A percentile compares a stretch with the other conserved stretches of the same genome.
Evolutionary conservation across 1,140 invertebrate genomes (phyloP).

Genomic region (Rhopalosiphum padi): DNA sequence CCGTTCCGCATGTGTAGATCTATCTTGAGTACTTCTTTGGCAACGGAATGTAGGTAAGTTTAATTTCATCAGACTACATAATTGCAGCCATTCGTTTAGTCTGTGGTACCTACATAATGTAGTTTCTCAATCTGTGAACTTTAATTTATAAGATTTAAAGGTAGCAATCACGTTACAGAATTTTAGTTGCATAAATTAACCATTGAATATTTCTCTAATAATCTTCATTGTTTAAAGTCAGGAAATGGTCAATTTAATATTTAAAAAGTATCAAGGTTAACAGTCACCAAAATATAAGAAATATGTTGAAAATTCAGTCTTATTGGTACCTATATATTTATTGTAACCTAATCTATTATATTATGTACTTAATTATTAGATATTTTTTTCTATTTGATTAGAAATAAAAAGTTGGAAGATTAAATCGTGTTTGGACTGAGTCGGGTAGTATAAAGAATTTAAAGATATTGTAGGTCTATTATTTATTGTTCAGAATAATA

Average conservation of each 20-base stretch:
- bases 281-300: not conserved
- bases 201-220: no score
- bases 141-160: not conserved
- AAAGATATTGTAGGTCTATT: not conserved
- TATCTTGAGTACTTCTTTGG: not conserved
- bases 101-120: not conserved
- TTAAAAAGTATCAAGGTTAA: not conserved
- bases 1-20: constrained; percentile 4
- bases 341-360: not conserved
- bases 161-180: not conserved
- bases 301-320: not conserved
- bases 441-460: not conserved
- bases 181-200: not conserved
- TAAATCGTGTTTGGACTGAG: not conserved
- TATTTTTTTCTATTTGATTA: not conserved
- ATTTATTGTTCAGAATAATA: not conserved
- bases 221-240: no score
- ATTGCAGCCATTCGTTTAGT: not conserved
- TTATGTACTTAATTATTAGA: not conserved
- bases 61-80: no score
- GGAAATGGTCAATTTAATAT: no score
- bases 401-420: not conserved
- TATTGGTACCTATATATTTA: not conserved
- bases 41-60: constrained; percentile 16
- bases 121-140: no score